Conservation (phyloP, 2,888 invertebrate species). For the Therioaphis trifolii region DNA sequence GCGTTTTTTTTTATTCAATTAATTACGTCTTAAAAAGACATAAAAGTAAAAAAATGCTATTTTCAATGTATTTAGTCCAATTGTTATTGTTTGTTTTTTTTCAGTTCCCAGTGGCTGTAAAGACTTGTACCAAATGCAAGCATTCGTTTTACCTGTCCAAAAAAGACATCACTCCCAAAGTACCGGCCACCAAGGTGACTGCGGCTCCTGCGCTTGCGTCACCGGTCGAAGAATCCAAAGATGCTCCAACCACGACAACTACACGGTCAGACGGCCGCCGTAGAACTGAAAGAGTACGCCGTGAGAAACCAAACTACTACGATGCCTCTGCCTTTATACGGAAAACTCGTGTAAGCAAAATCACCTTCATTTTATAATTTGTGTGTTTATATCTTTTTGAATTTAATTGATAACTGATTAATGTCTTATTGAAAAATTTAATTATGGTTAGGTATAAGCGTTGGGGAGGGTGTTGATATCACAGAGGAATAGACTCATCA, state of each 20-base stretch:
- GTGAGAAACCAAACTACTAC: slow-evolving; percentile 85
- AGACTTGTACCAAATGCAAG: slow-evolving; percentile 82
- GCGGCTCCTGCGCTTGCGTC: slow-evolving; percentile 68
- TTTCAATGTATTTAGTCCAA: not conserved
- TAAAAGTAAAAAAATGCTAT: no score
- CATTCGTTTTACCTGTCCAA: slow-evolving; percentile 82
- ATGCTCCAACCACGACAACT: not conserved
- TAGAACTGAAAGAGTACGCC: slow-evolving; percentile 78
- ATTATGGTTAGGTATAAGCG: no score
- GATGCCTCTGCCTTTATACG: slow-evolving; percentile 81
- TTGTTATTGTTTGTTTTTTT: slow-evolving; percentile 62
- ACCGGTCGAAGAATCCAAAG: slow-evolving; percentile 67
- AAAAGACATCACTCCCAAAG: slow-evolving; percentile 46
- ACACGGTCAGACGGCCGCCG: slow-evolving; percentile 71
- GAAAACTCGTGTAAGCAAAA: slow-evolving; percentile 55
- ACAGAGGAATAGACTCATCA: no score
- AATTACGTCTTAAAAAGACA: no score
- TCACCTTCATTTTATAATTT: no score
- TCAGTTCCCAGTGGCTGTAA: slow-evolving; percentile 86
- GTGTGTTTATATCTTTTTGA: no score
- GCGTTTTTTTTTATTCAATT: no score
- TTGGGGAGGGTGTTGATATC: no score
- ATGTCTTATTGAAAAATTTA: no score
- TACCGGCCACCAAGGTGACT: slow-evolving; percentile 68
- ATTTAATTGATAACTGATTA: no score